phyloP scores from a whole-genome alignment of 2,888 invertebrate species.

The Vandiemenella viatica region DNA sequence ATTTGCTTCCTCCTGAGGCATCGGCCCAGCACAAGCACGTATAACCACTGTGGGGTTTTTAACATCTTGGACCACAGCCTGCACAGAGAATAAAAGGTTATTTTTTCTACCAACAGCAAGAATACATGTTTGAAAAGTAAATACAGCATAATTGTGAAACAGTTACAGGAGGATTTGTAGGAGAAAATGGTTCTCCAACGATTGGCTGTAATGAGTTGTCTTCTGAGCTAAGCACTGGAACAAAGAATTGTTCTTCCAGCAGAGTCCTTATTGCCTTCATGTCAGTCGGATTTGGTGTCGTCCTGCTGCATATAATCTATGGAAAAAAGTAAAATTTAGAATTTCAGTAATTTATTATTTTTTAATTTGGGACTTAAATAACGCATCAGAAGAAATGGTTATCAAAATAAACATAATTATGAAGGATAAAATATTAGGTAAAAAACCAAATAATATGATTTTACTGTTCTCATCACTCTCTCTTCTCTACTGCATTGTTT shows the following conservation, averaged over 20 bases:
- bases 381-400: too few relatives aligned
- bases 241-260: slow-evolving; percentile 65
- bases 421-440: too few relatives aligned
- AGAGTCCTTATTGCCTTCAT: slow-evolving; percentile 40
- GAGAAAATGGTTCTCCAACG: slow-evolving; percentile 67
- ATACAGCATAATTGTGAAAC: not conserved
- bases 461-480: too few relatives aligned
- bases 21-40: slow-evolving; percentile 82
- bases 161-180: slow-evolving; percentile 48
- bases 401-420: too few relatives aligned
- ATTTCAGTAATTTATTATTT: not conserved
- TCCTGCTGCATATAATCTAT: slow-evolving; percentile 62
- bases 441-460: too few relatives aligned
- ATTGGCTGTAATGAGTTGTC: slow-evolving; percentile 59
- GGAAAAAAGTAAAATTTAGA: slow-evolving; percentile 18
- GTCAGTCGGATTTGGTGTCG: slow-evolving; percentile 27
- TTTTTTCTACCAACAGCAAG: slow-evolving; percentile 2
- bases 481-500: too few relatives aligned
- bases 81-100: slow-evolving; percentile 13
- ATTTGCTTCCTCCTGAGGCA: slow-evolving; percentile 57
- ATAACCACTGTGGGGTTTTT: slow-evolving; percentile 58
- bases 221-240: slow-evolving; percentile 69
- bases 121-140: slow-evolving; percentile 5
- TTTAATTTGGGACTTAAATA: too few relatives aligned
- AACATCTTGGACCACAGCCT: slow-evolving; percentile 50